Base-by-base conservation (phyloP, 1,140 invertebrate genomes). In the Hydropsyche tenuis region DNA sequence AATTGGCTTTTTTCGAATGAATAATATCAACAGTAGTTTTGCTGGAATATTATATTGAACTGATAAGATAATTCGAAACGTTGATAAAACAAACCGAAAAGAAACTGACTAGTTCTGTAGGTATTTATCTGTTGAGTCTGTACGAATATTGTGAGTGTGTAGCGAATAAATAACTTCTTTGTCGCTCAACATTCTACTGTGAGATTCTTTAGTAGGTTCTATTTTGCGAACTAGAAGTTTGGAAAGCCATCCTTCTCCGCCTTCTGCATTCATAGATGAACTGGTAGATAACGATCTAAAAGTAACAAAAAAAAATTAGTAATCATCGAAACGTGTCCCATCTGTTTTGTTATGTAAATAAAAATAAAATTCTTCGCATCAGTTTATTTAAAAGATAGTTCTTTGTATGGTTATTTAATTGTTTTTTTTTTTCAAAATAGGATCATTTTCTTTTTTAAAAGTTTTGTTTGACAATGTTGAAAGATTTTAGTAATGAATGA, bases 141-240 rank as follows among this genome's bases (percentile, higher is more conserved):
- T 93, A 79, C 94, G 91, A 45, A 98, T 93, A 82, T 96, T 95
- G 84, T 99, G 96, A 69, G 96, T 97, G 82, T 97, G 94, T 30
- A 98, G 85, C 75, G 96, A 94, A 85, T 96, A 98, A 78, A 99
- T 93, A 27, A 94, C 89, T 85, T 97, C 95, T 85, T 97, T 97
- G 82, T 96, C 94, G 77, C 95, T 96, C 30, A 98, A 87, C 89
- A 97, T 94, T 71, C 94, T 90, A 78, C 96, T 98, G 83, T 98
- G 96, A 4, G 96, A 94, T 81, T 98, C 95, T 81, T 96, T 97
- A 0, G 94, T 96, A 4, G 96, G 94, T 81, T 97, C 94, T 81
- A 97, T 96, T 83, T 92, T 94, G 75, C 94, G 87, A 25, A 96
- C 95, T 69, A 96, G 84, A 42, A 97, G 84, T 83, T 96, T 97